These are phyloP conservation scores for Benitochromis conjunctus DNA, from an alignment of 2,113 vertebrate species.

Conservation along the genomic window DNA sequence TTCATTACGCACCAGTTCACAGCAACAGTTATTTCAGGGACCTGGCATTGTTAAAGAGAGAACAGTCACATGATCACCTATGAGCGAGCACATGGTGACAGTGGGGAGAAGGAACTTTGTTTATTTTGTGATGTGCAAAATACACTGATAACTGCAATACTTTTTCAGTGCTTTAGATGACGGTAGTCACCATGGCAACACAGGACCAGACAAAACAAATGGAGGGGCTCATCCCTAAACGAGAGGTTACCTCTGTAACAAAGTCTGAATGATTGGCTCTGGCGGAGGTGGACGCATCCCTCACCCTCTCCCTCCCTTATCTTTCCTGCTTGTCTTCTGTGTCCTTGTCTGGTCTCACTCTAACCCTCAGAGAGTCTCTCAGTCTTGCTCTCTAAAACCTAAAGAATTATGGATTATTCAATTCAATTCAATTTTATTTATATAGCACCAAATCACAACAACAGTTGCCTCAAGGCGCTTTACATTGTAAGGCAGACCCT, in stretches of 20 bases:
- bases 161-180: background rate
- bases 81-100: background rate
- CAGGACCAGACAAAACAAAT: accelerated
- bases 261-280: too few species aligned
- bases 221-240: background rate
- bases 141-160: background rate
- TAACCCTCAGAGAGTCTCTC: too few species aligned
- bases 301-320: too few species aligned
- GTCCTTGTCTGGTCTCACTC: too few species aligned
- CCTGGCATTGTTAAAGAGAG: background rate
- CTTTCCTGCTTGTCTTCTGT: too few species aligned
- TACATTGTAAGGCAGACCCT: too few species aligned
- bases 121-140: background rate
- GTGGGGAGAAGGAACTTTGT: background rate
- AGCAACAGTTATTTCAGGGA: background rate
- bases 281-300: too few species aligned
- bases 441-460: too few species aligned
- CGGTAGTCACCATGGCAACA: background rate
- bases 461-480: too few species aligned
- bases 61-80: background rate
- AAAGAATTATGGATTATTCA: too few species aligned
- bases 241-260: background rate
- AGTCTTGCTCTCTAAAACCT: too few species aligned
- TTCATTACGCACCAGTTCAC: background rate
- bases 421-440: too few species aligned